Evolutionary conservation across 2,888 invertebrate species (phyloP), one percentile per base, ranked within the genome.

Genomic region (Aphodius sticticus): DNA sequence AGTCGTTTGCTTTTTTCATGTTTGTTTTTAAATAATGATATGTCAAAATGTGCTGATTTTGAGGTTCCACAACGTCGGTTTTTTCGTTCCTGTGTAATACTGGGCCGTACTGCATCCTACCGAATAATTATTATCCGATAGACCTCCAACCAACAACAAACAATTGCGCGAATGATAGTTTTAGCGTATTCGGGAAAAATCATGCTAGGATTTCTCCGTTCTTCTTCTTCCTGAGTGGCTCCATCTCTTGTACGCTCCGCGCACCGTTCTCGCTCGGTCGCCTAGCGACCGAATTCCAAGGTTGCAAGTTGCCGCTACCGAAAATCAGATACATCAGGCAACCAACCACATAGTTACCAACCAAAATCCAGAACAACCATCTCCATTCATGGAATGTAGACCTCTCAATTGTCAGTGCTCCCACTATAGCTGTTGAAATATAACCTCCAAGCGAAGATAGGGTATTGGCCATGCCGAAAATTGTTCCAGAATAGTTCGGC

Each of bases 401-500:
- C 84, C 95, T 92, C 9, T 93, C 89, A 81, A 93, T 92, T 0
- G 96, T 96, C 26, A 96, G 90, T 77, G 92, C 91, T 14, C 95
- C 96, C 26, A 96, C 96, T 92, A 96, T 95, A 89, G 93, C 93
- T 0, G 96, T 94, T 7, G 96, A 96, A 0, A 96, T 87, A 90
- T 94, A 96, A 0, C 96, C 96, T 6, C 96, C 95, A 77, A 95
- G 91, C 0, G 96, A 96, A 0, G 96, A 96, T 78, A 96, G 88
- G 0, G 96, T 96, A 86, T 96, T 96, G n/a, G 96, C 96, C 90
- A 97, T 90, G 69, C 96, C 96, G 88, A 96, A 96, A 82, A 97
- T 96, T 0, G 96, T 96, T 0, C 97, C 95, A 79, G 96, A 95
- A 87, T 96, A 97, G 88, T 96, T 96, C 0, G 96, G 96, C 2